These are phyloP conservation scores for Tachina fera DNA, from an alignment of 2,888 invertebrate genomes.

Conservation along the genomic window DNA sequence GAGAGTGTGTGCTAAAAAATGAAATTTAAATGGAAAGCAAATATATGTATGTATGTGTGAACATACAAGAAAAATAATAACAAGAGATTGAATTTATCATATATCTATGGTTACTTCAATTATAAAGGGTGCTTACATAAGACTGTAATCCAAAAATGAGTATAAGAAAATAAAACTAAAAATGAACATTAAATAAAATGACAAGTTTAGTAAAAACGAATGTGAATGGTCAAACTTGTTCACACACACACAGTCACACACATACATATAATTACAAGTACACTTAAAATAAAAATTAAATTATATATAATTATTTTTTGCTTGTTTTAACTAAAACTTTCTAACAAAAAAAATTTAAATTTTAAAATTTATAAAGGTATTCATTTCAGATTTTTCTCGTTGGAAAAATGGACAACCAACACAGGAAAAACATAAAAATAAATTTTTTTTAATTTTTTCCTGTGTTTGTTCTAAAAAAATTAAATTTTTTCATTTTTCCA, in stretches of 20 bases:
- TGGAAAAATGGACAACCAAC: too few species aligned
- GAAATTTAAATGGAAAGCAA: slow-evolving; percentile 20
- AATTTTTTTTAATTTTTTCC: too few species aligned
- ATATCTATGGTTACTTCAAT: slow-evolving; percentile 46
- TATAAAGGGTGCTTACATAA: slow-evolving; percentile 37
- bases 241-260: neutral
- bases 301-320: too few species aligned
- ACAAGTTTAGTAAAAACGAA: slow-evolving; percentile 38
- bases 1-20: neutral
- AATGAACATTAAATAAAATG: slow-evolving; percentile 52
- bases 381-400: too few species aligned
- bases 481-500: too few species aligned
- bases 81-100: slow-evolving; percentile 34
- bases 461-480: too few species aligned
- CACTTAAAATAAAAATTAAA: too few species aligned
- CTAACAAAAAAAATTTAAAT: too few species aligned
- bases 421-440: too few species aligned
- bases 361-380: too few species aligned
- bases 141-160: slow-evolving; percentile 32
- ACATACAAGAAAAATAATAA: neutral
- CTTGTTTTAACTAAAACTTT: too few species aligned
- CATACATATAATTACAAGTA: neutral
- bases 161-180: slow-evolving; percentile 7
- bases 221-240: slow-evolving; percentile 40
- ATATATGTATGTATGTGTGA: neutral